phyloP scores from a whole-genome alignment of 2,113 vertebrate genomes.

The Hylia prasina region DNA sequence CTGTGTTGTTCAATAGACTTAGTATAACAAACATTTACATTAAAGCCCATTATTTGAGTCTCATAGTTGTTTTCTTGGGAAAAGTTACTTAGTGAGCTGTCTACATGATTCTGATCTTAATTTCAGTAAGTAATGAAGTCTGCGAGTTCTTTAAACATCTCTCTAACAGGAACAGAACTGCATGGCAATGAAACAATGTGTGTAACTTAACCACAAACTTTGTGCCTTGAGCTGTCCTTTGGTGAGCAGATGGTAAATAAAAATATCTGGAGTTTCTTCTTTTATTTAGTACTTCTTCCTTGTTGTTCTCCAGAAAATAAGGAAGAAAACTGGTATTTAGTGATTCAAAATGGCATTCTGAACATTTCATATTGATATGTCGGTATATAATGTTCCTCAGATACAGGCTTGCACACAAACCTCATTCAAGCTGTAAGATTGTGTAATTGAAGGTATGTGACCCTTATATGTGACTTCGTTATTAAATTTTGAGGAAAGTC shows the following conservation, averaged over 20 bases:
- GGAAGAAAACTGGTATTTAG: not conserved
- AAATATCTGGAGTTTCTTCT: not conserved
- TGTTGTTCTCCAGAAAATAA: not conserved
- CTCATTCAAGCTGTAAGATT: not conserved
- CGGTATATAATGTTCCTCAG: not conserved
- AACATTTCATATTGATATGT: not conserved
- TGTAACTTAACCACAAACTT: not conserved
- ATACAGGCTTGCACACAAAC: not conserved
- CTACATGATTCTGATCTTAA: not conserved
- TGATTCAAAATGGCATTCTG: accelerated
- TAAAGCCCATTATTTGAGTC: not conserved
- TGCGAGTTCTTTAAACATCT: not conserved
- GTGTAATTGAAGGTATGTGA: not conserved
- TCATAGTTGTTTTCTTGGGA: not conserved
- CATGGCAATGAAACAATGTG: not conserved
- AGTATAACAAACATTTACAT: not conserved
- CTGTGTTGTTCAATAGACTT: not conserved
- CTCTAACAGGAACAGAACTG: not conserved
- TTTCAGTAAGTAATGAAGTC: not conserved
- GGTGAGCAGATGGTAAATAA: not conserved
- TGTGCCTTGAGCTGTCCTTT: not conserved
- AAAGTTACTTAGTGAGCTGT: not conserved
- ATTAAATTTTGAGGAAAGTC: not conserved
- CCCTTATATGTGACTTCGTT: not conserved
- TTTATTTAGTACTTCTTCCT: not conserved